Base-by-base conservation (phyloP, 1,140 invertebrate genomes). In the Hypsibius dujardini region DNA sequence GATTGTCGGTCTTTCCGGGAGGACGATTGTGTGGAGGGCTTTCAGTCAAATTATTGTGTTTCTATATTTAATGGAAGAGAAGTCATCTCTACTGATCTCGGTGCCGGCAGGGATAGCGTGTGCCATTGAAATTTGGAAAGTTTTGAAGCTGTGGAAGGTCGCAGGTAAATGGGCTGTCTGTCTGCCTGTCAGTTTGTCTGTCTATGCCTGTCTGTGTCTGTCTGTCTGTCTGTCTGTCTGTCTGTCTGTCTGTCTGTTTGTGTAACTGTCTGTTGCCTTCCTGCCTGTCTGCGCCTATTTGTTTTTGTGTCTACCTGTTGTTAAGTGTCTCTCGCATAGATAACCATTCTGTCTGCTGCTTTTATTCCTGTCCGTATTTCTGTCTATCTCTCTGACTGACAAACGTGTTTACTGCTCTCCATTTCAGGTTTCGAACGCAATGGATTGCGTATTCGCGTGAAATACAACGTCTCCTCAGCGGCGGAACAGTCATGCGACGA, bases 31-130 rank as follows among this genome's bases (percentile, higher is more conserved):
- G 3, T 98, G 95, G 94, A 83, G 92, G 70, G 88, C 88, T 46
- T 90, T 97, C 76, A 95, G 91, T 71, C 92, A 95, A 78, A 82
- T 86, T 62, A 84, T 98, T n/a, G 87, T 98, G 73, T 93, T 97
- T 77, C 80, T 98, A 14, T 97, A 95, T 79, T 82, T 98, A 7
- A 73, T 94, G 72, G 93, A 98, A 76, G 88, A 96, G 79, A 85
- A 90, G 73, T 93, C 93, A 0, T 95, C 92, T 59, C 79, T 95
- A 47, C 81, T 98, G 46, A 87, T 98, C 28, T 79, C 96, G 1
- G 81, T 95, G 56, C 95, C 95, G 1, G 84, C 87, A 70, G 89
- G 87, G 42, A 86, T 97, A 74, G 89, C 87, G 70, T 85, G 87
- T 46, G 40, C 95, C 0, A 94, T 96, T 75, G 92, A 95, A 77